Percentiles rank a stretch among this genome's conserved stretches.
Evolutionary conservation across 2,797 vertebrate genomes (phyloP).

Genomic region (Meda fulgida): DNA sequence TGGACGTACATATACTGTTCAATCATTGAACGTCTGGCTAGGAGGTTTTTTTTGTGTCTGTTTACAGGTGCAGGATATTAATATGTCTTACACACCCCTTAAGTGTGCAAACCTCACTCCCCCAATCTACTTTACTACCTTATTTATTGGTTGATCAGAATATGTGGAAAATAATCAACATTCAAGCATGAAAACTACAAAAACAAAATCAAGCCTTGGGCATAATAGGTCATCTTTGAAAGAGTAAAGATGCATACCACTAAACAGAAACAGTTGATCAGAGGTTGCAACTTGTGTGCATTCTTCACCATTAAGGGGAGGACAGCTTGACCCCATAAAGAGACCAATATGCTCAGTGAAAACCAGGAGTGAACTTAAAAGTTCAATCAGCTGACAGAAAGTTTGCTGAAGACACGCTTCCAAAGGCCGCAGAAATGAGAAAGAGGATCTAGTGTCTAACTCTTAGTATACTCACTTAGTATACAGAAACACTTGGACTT

Average conservation of each 20-base stretch:
- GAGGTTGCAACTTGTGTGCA: too few relatives aligned
- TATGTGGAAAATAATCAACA: too few relatives aligned
- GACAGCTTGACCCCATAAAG: background rate
- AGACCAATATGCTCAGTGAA: background rate
- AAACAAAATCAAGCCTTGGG: background rate
- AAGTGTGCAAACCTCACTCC: too few relatives aligned
- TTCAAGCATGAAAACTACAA: background rate
- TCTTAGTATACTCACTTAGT: too few relatives aligned
- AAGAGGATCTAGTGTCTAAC: background rate
- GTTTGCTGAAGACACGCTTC: background rate
- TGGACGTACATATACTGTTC: too few relatives aligned
- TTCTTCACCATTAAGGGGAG: background rate
- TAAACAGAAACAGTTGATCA: background rate
- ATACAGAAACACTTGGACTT: background rate
- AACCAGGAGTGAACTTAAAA: background rate
- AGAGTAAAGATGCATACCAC: conserved; percentile 3
- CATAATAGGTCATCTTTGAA: background rate
- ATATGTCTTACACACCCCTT: too few relatives aligned
- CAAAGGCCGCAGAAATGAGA: background rate
- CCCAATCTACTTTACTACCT: too few relatives aligned
- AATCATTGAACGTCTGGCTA: too few relatives aligned
- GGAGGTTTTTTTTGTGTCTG: too few relatives aligned
- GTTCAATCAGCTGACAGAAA: background rate
- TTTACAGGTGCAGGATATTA: too few relatives aligned
- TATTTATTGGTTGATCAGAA: too few relatives aligned